A percentile compares a stretch with the other conserved stretches of the same genome.
phyloP scores from a whole-genome alignment of 2,888 invertebrate genomes.

The Trichopoda pennipes region DNA sequence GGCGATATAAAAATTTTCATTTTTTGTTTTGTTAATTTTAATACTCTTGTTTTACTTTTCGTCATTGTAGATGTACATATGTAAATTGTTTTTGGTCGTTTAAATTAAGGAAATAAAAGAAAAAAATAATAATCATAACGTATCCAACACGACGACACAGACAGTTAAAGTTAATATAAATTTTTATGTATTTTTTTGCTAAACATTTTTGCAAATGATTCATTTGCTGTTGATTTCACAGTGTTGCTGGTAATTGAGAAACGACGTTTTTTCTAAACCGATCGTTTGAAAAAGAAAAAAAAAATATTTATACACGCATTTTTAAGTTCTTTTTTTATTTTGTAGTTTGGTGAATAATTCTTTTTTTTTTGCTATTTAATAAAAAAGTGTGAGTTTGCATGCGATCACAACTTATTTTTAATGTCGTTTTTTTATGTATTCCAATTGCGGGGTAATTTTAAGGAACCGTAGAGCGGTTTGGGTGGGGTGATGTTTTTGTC shows the following conservation, averaged over 20 bases:
- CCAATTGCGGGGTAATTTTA: slow-evolving; percentile 6
- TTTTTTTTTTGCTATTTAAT: slow-evolving; percentile 49
- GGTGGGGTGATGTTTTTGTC: slow-evolving; percentile 1
- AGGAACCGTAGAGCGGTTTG: neutral
- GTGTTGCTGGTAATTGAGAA: slow-evolving; percentile 47
- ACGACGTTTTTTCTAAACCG: slow-evolving; percentile 32
- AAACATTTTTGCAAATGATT: slow-evolving; percentile 65
- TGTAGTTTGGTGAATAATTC: slow-evolving; percentile 37
- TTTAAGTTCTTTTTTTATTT: slow-evolving; percentile 30
- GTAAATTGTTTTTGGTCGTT: slow-evolving; percentile 30
- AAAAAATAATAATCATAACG: neutral
- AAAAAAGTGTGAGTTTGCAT: slow-evolving; percentile 48
- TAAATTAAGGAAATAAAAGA: slow-evolving; percentile 19
- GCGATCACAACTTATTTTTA: slow-evolving; percentile 46
- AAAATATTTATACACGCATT: slow-evolving; percentile 4
- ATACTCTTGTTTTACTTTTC: slow-evolving; percentile 55
- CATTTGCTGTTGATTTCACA: slow-evolving; percentile 49
- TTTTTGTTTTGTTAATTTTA: slow-evolving; percentile 34
- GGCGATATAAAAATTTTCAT: slow-evolving; percentile 45
- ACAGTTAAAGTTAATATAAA: slow-evolving; percentile 64
- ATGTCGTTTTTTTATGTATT: slow-evolving; percentile 22
- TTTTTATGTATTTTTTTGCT: slow-evolving; percentile 51
- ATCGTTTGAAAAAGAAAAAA: slow-evolving; percentile 20
- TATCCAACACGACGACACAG: slow-evolving; percentile 43
- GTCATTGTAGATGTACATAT: slow-evolving; percentile 13